These are phyloP conservation scores for Aphelenchoides fujianensis DNA, from an alignment of 1,140 invertebrate genomes.

Conservation along the genomic window DNA sequence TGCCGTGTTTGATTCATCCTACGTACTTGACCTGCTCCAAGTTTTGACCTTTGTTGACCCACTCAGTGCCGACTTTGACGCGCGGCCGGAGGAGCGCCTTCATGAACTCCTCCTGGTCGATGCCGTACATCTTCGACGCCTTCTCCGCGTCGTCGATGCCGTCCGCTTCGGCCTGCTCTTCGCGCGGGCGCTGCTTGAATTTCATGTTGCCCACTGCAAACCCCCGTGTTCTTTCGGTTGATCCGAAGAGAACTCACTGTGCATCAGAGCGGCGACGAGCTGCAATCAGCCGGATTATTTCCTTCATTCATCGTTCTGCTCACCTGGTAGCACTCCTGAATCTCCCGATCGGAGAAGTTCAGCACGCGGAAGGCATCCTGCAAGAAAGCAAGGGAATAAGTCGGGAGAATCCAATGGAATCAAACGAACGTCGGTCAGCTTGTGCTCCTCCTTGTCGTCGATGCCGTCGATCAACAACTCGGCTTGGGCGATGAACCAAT, in stretches of 20 bases:
- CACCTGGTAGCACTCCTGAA: slow-evolving; percentile 90
- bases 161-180: slow-evolving; percentile 98
- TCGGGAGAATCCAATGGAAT: no score
- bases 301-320: no score
- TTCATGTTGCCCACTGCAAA: slow-evolving; percentile 82
- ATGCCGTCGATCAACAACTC: slow-evolving; percentile 81
- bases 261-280: slow-evolving; percentile 94
- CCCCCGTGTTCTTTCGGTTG: no score
- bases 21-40: slow-evolving; percentile 77
- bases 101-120: slow-evolving; percentile 68
- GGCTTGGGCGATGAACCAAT: slow-evolving; percentile 85
- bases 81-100: slow-evolving; percentile 69
- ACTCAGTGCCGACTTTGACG: slow-evolving; percentile 69
- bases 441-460: slow-evolving; percentile 91
- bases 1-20: no score
- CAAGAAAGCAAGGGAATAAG: no score
- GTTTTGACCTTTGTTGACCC: slow-evolving; percentile 71
- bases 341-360: slow-evolving; percentile 92
- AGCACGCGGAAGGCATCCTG: slow-evolving; percentile 96
- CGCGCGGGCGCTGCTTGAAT: slow-evolving; percentile 99
- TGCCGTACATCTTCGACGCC: slow-evolving; percentile 67
- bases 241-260: no score
- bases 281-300: no score
- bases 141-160: slow-evolving; percentile 75
- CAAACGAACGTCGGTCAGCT: slow-evolving; percentile 82